Conservation (phyloP, 2,888 invertebrate genomes). For the Meiosimyza decipiens region DNA sequence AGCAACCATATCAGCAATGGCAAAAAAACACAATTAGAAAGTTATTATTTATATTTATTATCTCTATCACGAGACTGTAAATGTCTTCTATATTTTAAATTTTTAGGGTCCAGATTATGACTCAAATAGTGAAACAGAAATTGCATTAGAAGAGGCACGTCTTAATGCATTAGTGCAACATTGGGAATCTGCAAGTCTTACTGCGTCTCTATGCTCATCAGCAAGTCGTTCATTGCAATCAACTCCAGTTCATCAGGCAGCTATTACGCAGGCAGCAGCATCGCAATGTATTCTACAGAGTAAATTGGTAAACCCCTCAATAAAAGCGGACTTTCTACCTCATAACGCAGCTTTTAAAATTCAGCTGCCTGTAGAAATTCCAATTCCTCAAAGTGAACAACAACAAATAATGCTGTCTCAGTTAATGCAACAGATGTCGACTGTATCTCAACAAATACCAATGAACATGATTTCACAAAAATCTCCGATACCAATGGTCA, state of each 20-base stretch:
- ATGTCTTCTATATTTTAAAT: neutral
- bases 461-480: slow-evolving; percentile 47
- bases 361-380: slow-evolving; percentile 41
- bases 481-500: slow-evolving; percentile 38
- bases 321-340: slow-evolving; percentile 44
- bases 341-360: slow-evolving; percentile 14
- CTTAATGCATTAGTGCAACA: slow-evolving; percentile 76
- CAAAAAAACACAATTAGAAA: neutral
- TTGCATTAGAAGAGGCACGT: slow-evolving; percentile 75
- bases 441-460: slow-evolving; percentile 46
- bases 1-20: too few relatives aligned
- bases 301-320: neutral
- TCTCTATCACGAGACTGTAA: slow-evolving; percentile 18
- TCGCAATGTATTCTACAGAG: slow-evolving; percentile 15
- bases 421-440: slow-evolving; percentile 51
- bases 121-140: slow-evolving; percentile 80
- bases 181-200: slow-evolving; percentile 80
- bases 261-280: slow-evolving; percentile 53
- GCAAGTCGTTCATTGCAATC: slow-evolving; percentile 70
- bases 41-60: neutral
- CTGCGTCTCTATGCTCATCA: slow-evolving; percentile 68
- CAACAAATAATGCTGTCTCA: slow-evolving; percentile 50
- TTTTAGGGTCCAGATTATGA: slow-evolving; percentile 84
- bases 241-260: slow-evolving; percentile 68
- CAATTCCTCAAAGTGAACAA: slow-evolving; percentile 51